Evolutionary conservation across 2,888 invertebrate species (phyloP).

Genomic region (Arctia plantaginis): DNA sequence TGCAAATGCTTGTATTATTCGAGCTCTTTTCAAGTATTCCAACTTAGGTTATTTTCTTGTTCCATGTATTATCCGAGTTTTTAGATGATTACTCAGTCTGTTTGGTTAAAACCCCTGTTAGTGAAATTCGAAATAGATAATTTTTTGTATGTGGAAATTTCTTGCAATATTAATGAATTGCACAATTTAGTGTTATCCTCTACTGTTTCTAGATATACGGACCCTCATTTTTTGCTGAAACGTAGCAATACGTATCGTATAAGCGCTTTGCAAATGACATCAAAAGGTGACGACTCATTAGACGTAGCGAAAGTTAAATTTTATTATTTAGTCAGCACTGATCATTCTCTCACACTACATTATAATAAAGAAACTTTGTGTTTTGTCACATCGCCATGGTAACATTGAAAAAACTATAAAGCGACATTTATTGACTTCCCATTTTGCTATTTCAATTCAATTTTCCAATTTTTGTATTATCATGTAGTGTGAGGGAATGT

Average conservation of each 20-base stretch:
- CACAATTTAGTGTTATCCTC: neutral
- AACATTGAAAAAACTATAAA: neutral
- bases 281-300: constrained; percentile 8
- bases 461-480: no score
- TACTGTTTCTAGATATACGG: neutral
- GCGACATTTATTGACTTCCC: neutral
- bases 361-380: neutral
- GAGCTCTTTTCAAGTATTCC: no score
- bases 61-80: neutral
- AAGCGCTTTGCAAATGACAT: constrained; percentile 11
- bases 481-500: no score
- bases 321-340: neutral
- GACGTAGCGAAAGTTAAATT: constrained; percentile 10
- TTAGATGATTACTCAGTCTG: no score
- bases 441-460: no score
- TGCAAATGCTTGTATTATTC: neutral
- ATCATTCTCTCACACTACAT: neutral
- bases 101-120: no score
- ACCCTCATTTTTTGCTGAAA: neutral
- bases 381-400: neutral
- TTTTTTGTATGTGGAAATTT: neutral
- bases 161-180: neutral
- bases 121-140: no score
- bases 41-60: no score
- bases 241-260: neutral